phyloP scores from a whole-genome alignment of 2,113 vertebrate genomes.

The Micronycteris hirsuta region DNA sequence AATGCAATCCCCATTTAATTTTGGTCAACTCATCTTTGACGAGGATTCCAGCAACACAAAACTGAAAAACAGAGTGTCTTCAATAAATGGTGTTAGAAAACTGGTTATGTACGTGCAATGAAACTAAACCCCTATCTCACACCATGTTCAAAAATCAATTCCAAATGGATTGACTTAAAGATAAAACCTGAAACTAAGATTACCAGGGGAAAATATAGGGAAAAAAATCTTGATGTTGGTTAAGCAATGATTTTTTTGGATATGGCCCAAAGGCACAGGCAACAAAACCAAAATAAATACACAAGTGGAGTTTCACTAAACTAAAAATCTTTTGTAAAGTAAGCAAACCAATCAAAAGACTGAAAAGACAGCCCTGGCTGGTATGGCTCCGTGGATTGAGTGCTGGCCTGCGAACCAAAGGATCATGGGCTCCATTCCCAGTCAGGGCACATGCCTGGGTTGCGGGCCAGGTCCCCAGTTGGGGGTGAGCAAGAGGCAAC shows the following conservation, averaged over 20 bases:
- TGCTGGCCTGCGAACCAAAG: no score
- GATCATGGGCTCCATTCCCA: no score
- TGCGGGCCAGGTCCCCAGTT: no score
- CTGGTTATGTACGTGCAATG: neutral
- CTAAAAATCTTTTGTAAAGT: neutral
- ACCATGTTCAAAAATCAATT: neutral
- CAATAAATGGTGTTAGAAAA: no score
- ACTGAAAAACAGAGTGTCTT: neutral
- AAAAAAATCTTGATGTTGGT: neutral
- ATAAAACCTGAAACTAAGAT: neutral
- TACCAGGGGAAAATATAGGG: neutral
- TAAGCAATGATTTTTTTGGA: neutral
- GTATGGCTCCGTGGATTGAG: no score
- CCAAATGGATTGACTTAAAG: neutral
- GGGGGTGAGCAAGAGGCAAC: no score
- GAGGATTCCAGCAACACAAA: neutral
- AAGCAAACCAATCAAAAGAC: neutral
- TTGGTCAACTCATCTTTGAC: neutral
- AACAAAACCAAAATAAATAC: neutral
- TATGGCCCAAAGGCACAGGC: neutral
- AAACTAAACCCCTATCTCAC: neutral
- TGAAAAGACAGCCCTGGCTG: neutral
- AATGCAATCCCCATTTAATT: neutral
- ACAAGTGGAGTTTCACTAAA: neutral
- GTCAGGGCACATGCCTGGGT: no score